These are phyloP conservation scores for Tachystola acroxantha DNA, from an alignment of 2,888 invertebrate species.

Conservation along the genomic window DNA sequence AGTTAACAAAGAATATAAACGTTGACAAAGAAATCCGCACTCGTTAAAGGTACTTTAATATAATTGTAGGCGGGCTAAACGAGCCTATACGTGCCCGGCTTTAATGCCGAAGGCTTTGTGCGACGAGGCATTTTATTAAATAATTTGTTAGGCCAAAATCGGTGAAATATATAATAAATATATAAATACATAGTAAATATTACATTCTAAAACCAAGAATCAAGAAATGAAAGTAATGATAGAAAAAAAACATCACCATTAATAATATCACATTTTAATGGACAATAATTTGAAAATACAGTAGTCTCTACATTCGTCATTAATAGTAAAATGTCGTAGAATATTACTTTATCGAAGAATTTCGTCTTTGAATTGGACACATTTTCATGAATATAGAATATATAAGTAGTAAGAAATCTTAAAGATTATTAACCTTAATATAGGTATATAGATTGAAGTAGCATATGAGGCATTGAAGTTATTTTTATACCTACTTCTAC, in stretches of 20 bases:
- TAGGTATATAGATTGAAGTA: neutral
- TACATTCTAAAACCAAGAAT: too few species aligned
- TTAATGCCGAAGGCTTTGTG: neutral
- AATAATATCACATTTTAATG: constrained; percentile 71
- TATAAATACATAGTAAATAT: too few species aligned
- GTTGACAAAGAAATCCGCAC: neutral
- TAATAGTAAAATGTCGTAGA: neutral
- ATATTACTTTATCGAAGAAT: too few species aligned
- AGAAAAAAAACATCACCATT: constrained; percentile 18
- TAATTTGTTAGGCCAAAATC: neutral
- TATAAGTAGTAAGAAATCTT: too few species aligned
- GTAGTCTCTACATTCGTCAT: constrained; percentile 21
- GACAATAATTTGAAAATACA: constrained; percentile 49
- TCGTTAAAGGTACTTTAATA: neutral
- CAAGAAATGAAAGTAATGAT: neutral
- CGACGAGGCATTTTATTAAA: too few species aligned
- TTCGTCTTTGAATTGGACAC: neutral
- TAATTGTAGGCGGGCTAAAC: constrained; percentile 7
- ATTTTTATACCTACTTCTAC: too few species aligned
- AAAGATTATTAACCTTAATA: neutral
- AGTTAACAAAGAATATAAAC: neutral
- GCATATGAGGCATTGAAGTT: too few species aligned
- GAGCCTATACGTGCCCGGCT: constrained; percentile 3
- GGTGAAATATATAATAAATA: neutral
- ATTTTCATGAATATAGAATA: too few species aligned